Evolutionary conservation across 35 echinoderm and acorn worm species (phyloP), one percentile per base, ranked within the genome.

Genomic region (Chiridota heheva): DNA sequence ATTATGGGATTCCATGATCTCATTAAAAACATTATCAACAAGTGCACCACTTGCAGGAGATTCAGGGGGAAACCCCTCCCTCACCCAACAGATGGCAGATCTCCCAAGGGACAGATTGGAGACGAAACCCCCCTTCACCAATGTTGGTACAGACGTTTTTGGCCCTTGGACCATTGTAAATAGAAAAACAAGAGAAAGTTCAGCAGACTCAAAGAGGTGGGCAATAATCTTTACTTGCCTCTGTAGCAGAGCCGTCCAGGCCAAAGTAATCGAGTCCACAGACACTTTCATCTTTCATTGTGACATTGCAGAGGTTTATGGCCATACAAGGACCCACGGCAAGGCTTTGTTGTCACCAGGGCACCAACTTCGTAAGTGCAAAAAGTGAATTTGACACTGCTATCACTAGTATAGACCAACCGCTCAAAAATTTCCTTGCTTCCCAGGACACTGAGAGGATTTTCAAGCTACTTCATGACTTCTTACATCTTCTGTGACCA

Each of bases 51-150:
- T 1, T 83, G 80, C 36, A 83, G 59, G 46, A 68, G 41, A 70
- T 38, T 69, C 0, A 48, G 80, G 18, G 80, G 17, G 3, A 83
- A 35, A 69, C 41, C 40, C 1, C 1, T 46, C 1, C 68, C 64
- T 80, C 5, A 80, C 76, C n/a, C 58, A 82, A 82, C 61, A 78
- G n/a, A 77, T 86, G 84, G 84, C 84, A 24, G 84, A 86, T 20
- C 58, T 86, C 2, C 83, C 83, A 5, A 58, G 41, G 67, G 83
- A 86, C 56, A 73, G 70, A 60, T 35, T 77, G 2, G 72, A 42
- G 8, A 30, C 70, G 1, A 2, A 16, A 7, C 84, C 84, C 0
- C 70, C 84, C 12, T 86, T 86, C 60, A 86, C 84, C 32, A 77
- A 86, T 41, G 70, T 86, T 31, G 84, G 70, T 25, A 40, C 39